Conservation (phyloP, 2,113 vertebrate genomes). For the Gorsachius goisagi region DNA sequence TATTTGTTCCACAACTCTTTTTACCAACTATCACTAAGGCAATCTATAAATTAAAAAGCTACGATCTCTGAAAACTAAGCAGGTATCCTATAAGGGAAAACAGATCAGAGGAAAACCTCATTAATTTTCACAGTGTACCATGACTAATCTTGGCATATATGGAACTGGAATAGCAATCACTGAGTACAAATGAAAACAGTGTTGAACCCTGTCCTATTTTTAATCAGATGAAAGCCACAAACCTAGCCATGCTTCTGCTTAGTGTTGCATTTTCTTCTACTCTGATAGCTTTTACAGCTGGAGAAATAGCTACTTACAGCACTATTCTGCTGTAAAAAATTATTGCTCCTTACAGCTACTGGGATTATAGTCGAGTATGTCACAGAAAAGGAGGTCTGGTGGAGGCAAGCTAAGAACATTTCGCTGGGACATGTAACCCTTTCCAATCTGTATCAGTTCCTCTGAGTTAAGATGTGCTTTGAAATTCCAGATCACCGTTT, state of each 20-base stretch:
- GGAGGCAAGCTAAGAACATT: neutral
- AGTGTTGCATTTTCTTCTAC: conserved; percentile 34
- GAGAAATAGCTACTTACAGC: conserved; percentile 31
- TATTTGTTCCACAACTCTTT: neutral
- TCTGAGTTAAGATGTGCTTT: neutral
- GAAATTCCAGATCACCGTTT: neutral
- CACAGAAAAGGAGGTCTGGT: neutral
- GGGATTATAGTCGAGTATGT: neutral
- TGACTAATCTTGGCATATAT: conserved; percentile 63
- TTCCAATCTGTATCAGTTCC: neutral
- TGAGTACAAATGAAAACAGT: conserved; percentile 6
- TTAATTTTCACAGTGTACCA: conserved; percentile 47
- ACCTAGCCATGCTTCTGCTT: conserved; percentile 31
- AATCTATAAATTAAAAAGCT: neutral
- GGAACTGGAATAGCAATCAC: conserved; percentile 52
- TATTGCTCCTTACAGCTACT: conserved; percentile 10
- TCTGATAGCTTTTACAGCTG: conserved; percentile 62
- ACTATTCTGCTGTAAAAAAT: conserved; percentile 27
- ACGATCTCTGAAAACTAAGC: neutral
- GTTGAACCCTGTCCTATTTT: conserved; percentile 59
- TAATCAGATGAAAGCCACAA: conserved; percentile 52
- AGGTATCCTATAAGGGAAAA: conserved; percentile 12
- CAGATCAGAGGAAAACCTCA: conserved; percentile 57
- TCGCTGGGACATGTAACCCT: neutral
- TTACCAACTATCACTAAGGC: neutral